phyloP scores from a whole-genome alignment of 2,113 vertebrate species.

The Corvus moneduloides region DNA sequence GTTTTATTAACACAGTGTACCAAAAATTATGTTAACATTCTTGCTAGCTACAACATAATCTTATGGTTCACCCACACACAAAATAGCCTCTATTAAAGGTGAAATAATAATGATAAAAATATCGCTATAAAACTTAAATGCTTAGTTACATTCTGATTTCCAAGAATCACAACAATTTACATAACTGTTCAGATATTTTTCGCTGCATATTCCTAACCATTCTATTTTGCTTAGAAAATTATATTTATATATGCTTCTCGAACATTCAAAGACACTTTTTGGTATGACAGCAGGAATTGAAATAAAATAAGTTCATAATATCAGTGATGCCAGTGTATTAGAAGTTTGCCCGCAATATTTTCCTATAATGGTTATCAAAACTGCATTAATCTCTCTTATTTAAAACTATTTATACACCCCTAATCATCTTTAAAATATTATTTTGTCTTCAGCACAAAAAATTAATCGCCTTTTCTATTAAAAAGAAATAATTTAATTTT shows the following conservation, averaged over 20 bases:
- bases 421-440: slow-evolving; percentile 44
- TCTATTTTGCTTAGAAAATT: not conserved
- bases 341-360: slow-evolving; percentile 12
- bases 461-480: slow-evolving; percentile 28
- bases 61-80: slow-evolving; percentile 19
- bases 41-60: slow-evolving; percentile 49
- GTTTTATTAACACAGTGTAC: slow-evolving; percentile 38
- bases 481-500: not conserved
- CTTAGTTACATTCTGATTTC: not conserved
- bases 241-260: not conserved
- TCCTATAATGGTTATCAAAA: not conserved
- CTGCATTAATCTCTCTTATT: not conserved
- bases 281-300: not conserved
- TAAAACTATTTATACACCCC: not conserved
- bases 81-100: slow-evolving; percentile 30
- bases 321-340: not conserved
- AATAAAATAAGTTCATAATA: slow-evolving; percentile 46
- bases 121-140: slow-evolving; percentile 21
- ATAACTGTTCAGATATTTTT: slow-evolving; percentile 3
- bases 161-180: slow-evolving; percentile 28
- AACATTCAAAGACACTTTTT: not conserved
- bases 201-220: not conserved
- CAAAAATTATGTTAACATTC: slow-evolving; percentile 54
- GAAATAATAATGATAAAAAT: slow-evolving; percentile 26
- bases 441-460: slow-evolving; percentile 20